These are phyloP conservation scores for Eretmochelys imbricata DNA, from an alignment of 2,113 vertebrate species.

Conservation along the genomic window DNA sequence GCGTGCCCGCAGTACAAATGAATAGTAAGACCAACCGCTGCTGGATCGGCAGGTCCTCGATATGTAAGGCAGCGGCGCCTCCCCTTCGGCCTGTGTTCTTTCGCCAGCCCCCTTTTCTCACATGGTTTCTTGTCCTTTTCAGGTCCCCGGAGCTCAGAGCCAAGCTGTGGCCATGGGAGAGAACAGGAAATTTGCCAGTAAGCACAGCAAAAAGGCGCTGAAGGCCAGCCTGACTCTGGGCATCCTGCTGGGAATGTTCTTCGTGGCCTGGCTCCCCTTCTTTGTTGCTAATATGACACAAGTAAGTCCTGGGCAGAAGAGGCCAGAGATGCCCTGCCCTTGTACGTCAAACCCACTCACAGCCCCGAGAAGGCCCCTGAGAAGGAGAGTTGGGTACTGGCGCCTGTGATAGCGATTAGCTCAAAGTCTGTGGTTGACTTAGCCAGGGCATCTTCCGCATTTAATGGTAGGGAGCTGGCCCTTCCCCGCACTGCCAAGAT, in stretches of 20 bases:
- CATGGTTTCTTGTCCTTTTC: not conserved
- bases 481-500: not conserved
- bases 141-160: conserved; percentile 56
- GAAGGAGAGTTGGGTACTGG: not conserved
- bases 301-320: conserved; percentile 76
- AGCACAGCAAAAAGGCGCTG: conserved; percentile 91
- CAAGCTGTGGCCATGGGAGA: conserved; percentile 75
- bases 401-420: not conserved
- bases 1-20: not conserved
- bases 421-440: not conserved
- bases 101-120: not conserved
- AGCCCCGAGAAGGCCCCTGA: not conserved
- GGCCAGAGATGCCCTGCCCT: not conserved
- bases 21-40: not conserved
- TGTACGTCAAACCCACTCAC: not conserved
- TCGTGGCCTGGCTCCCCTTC: conserved; percentile 95
- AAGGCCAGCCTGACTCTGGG: conserved; percentile 97
- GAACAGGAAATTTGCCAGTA: conserved; percentile 85
- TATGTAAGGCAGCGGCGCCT: no score
- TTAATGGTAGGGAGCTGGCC: not conserved
- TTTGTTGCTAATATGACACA: conserved; percentile 93
- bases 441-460: not conserved
- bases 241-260: conserved; percentile 94
- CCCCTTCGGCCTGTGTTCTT: fast-evolving
- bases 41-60: not conserved